phyloP scores from a whole-genome alignment of 2,113 vertebrate species.

The Reinhardtius hippoglossoides region DNA sequence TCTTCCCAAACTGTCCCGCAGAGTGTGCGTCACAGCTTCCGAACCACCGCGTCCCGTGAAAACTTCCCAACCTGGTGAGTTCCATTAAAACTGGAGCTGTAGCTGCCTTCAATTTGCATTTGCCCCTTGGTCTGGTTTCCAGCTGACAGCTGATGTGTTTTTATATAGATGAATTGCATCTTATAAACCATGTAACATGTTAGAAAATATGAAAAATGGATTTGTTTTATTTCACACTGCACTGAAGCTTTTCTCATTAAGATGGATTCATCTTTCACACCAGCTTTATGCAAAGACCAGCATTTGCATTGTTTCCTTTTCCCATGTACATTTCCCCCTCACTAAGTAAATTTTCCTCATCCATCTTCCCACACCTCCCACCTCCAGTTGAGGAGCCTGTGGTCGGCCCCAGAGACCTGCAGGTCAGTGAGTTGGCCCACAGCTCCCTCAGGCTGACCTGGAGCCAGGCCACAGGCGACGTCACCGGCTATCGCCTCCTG shows the following conservation, averaged over 20 bases:
- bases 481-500: constrained; percentile 82
- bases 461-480: constrained; percentile 86
- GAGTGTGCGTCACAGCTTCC: constrained; percentile 87
- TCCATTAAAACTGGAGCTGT: background rate
- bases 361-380: background rate
- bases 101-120: no score
- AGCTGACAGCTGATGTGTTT: constrained; percentile 19
- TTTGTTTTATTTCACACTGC: constrained; percentile 22
- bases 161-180: constrained; percentile 24
- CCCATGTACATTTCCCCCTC: constrained; percentile 1
- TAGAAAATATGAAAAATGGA: constrained; percentile 1
- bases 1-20: constrained; percentile 84
- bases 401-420: constrained; percentile 83
- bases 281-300: no score
- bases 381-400: constrained; percentile 76
- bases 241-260: constrained; percentile 3
- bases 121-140: no score
- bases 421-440: constrained; percentile 82
- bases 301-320: background rate
- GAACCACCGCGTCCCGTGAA: constrained; percentile 85
- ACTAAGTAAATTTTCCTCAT: no score
- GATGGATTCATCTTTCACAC: constrained; percentile 18
- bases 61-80: constrained; percentile 61
- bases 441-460: constrained; percentile 87
- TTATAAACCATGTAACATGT: background rate